Base-by-base conservation (phyloP, 2,113 vertebrate genomes). In the Neotragus moschatus region DNA sequence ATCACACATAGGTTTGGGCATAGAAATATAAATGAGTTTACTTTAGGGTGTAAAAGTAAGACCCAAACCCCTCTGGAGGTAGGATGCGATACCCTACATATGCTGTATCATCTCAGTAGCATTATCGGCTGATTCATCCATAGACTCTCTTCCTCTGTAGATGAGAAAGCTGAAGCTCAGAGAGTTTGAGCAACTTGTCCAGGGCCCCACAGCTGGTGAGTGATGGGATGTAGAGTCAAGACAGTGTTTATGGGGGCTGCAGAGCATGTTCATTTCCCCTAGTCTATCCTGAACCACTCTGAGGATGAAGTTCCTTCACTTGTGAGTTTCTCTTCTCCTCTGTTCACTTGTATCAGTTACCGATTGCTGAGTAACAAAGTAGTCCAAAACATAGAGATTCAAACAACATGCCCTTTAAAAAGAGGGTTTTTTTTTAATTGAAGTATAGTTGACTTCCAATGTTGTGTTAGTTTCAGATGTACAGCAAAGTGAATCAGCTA, bases 41-140 rank as follows among this genome's bases (percentile, higher is more conserved):
- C n/a, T 21, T n/a, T 14, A 21, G 70, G 79, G 11, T 53, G 7
- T n/a, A 23, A 7, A 70, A 70, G n/a, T 70, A 70, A 36, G 63
- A 33, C 23, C 47, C 25, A n/a, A 36, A 2, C 3, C 23, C 55
- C 10, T 9, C 12, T 19, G 86, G 75, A 30, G 30, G 21, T 5
- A 26, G 17, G 19, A 23, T 7, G 3, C 21, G 1, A 58, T 1
- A 1, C 6, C 2, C 0, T 7, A 2, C 14, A 2, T 5, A 3
- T 5, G 21, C 10, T 51, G 30, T 51, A 15, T 36, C 49, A 25
- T 55, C 21, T 36, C 80, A 82, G 49, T 4, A 55, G 33, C 51
- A 55, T 5, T 23, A 55, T 25, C 33, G 8, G 49, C 33, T 23
- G 21, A 82, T 7, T 53, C 39, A 26, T 26, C 70, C 7, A 49